These are phyloP conservation scores for Trimorus sp. DNA, from an alignment of 2,888 invertebrate species.

Conservation along the genomic window DNA sequence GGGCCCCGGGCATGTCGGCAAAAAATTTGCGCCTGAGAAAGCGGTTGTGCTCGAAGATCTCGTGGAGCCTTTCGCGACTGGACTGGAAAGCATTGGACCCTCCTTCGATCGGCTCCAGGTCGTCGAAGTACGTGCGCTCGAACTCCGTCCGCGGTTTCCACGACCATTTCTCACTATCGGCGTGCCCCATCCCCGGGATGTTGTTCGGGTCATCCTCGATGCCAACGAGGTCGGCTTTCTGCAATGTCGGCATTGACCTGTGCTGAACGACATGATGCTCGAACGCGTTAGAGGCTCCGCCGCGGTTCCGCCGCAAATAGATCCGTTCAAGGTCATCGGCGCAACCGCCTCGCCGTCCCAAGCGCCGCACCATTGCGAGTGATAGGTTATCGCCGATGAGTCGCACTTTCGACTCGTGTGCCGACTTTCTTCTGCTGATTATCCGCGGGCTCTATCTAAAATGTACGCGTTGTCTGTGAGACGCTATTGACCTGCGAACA, in stretches of 20 bases:
- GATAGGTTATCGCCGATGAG: slow-evolving; percentile 19
- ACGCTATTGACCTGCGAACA: slow-evolving; percentile 3
- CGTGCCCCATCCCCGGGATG: too few relatives aligned
- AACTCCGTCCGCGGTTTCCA: slow-evolving; percentile 78
- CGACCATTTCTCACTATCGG: slow-evolving; percentile 65
- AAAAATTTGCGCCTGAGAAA: slow-evolving; percentile 77
- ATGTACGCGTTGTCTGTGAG: slow-evolving; percentile 5
- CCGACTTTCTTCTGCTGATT: slow-evolving; percentile 40
- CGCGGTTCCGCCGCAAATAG: slow-evolving; percentile 47
- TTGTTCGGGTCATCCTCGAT: slow-evolving; percentile 31
- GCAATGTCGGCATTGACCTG: slow-evolving; percentile 74
- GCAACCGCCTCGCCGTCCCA: background rate
- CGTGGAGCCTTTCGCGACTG: slow-evolving; percentile 78
- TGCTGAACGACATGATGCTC: slow-evolving; percentile 72
- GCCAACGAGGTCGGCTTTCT: slow-evolving; percentile 71
- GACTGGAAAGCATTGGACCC: slow-evolving; percentile 68
- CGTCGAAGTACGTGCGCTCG: slow-evolving; percentile 74
- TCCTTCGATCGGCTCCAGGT: slow-evolving; percentile 50
- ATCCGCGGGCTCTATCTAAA: slow-evolving; percentile 30
- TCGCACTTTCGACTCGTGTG: slow-evolving; percentile 42
- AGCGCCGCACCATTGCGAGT: background rate
- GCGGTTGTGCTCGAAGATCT: slow-evolving; percentile 79
- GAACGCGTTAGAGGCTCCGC: slow-evolving; percentile 52
- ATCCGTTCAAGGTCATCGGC: slow-evolving; percentile 72
- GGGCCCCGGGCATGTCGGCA: slow-evolving; percentile 66